Base-by-base conservation (phyloP, 35 echinoderm and acorn worm species). In the Lytechinus variegatus region DNA sequence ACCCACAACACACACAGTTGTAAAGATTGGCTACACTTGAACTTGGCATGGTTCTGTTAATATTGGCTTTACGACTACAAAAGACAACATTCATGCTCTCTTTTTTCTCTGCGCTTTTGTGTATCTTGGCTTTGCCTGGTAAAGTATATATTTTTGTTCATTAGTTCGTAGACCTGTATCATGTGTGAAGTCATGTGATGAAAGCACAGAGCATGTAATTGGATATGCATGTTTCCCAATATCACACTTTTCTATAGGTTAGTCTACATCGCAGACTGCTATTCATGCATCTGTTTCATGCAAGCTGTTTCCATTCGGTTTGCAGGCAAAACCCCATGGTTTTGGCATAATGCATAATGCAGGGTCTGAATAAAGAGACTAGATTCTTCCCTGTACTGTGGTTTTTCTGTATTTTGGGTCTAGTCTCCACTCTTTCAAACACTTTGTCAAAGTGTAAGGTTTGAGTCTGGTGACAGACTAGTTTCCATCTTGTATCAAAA, bases 121-220 rank as follows among this genome's bases (percentile, higher is more conserved):
- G 66, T n/a, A 19, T 24, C 4, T 19, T n/a, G 19, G 66, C 66
- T 79, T 79, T 24, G n/a, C 66, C 66, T 79, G 16, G 66, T 79
- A 79, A 79, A 24, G 66, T 79, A 79, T 79, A 79, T 79, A 79
- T 79, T 79, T 79, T 79, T 79, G 66, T n/a, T 79, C 66, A 79
- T 79, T 79, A 79, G 66, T 79, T 79, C 66, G n/a, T 14, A 24
- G 19, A 79, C 66, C 66, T 79, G 21, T 7, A 16, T 44, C 66
- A 8, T 19, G 66, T 79, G 66, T 79, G 66, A 79, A 79, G 66
- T 79, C 66, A 79, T 79, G 66, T 79, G 66, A 79, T 79, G 66
- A 79, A 79, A 16, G 6, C 66, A 79, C 16, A 79, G 8, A 79
- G 66, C 66, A 79, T 79, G 66, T 79, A 79, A 79, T 79, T 79